A percentile compares a stretch with the other conserved stretches of the same genome.
phyloP scores from a whole-genome alignment of 2,113 vertebrate species.

The Peromyscus leucopus region DNA sequence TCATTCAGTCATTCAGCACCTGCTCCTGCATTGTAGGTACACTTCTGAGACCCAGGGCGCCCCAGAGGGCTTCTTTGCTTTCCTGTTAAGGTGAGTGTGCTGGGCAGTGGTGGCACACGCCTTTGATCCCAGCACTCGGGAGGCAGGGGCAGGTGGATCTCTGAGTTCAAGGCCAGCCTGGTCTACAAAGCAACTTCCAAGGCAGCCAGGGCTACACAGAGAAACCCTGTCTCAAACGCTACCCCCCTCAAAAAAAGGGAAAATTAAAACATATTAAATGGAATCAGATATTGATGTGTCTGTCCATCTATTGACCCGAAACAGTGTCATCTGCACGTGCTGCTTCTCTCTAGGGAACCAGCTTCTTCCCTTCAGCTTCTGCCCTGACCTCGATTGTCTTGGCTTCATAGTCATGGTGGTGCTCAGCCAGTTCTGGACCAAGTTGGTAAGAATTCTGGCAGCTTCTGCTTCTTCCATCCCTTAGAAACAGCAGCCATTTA shows the following conservation, averaged over 20 bases:
- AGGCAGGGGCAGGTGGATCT: not conserved
- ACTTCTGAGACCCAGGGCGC: fast-evolving
- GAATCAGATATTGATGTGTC: not conserved
- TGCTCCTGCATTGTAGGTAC: fast-evolving
- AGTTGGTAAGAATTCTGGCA: not conserved
- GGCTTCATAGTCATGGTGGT: not conserved
- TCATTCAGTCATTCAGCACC: not conserved
- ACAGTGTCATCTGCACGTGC: fast-evolving
- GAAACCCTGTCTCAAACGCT: not conserved
- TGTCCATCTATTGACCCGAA: not conserved
- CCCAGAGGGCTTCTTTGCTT: not conserved
- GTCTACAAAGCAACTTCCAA: not conserved
- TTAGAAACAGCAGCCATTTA: not conserved
- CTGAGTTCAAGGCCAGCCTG: not conserved
- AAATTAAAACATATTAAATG: not conserved
- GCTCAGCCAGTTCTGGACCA: not conserved
- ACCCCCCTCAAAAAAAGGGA: not conserved
- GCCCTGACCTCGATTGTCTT: not conserved
- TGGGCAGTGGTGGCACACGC: fast-evolving
- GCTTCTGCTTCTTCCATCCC: not conserved
- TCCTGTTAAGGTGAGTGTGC: not conserved
- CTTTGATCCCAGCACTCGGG: not conserved
- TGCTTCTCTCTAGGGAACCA: fast-evolving
- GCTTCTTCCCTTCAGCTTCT: not conserved
- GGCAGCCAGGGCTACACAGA: not conserved